Evolutionary conservation across 2,113 vertebrate genomes (phyloP).

Genomic region (Rana temporaria): DNA sequence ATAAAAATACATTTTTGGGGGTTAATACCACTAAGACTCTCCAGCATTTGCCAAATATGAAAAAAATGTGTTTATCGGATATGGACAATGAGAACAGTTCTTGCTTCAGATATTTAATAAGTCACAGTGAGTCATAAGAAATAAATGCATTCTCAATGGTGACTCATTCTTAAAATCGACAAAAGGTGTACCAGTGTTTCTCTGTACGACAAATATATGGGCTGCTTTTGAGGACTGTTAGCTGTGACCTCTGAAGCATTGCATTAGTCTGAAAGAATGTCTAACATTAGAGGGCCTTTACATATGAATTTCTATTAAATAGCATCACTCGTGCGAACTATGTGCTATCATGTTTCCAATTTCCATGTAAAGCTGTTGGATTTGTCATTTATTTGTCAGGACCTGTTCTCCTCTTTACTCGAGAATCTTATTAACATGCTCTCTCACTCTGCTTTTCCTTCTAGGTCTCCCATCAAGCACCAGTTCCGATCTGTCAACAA

Average conservation of each 20-base stretch:
- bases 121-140: too few relatives aligned
- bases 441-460: conserved; percentile 35
- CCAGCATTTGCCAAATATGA: too few relatives aligned
- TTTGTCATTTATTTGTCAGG: conserved; percentile 7
- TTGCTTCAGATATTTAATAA: too few relatives aligned
- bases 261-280: conserved; percentile 5
- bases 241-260: not conserved
- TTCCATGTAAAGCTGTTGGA: conserved; percentile 18
- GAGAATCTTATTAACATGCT: not conserved
- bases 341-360: not conserved
- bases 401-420: not conserved
- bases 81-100: too few relatives aligned
- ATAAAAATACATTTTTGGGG: too few relatives aligned
- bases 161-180: too few relatives aligned
- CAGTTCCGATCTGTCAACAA: conserved; percentile 68
- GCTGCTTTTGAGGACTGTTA: too few relatives aligned
- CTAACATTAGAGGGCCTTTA: not conserved
- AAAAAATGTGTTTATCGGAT: too few relatives aligned
- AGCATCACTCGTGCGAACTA: conserved; percentile 17
- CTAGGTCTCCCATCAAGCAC: conserved; percentile 81
- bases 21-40: too few relatives aligned
- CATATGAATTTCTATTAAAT: not conserved
- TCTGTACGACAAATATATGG: too few relatives aligned
- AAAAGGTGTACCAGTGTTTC: too few relatives aligned
- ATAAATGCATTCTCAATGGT: too few relatives aligned